Conservation (phyloP, 92 coral and sea anemone species). For the Desmophyllum pertusum region DNA sequence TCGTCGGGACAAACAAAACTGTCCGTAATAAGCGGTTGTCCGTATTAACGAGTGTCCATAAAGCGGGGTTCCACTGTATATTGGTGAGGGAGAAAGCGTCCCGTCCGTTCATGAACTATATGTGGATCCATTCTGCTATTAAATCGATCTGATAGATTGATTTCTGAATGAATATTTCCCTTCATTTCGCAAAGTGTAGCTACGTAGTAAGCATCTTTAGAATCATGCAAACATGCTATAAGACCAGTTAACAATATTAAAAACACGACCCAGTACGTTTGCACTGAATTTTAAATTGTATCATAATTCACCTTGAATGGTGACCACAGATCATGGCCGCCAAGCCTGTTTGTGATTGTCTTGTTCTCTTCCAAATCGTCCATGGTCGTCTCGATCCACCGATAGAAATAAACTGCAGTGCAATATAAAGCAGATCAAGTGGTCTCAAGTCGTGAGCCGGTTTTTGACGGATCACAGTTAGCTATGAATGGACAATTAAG, state of each 20-base stretch:
- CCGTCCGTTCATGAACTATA: too few relatives aligned
- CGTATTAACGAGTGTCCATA: too few relatives aligned
- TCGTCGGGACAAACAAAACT: too few relatives aligned
- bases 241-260: background rate
- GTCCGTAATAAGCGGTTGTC: too few relatives aligned
- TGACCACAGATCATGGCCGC: constrained; percentile 16
- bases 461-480: background rate
- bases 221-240: background rate
- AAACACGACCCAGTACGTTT: background rate
- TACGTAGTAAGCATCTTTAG: background rate
- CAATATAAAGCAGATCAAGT: background rate
- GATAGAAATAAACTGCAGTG: background rate
- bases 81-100: too few relatives aligned
- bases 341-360: background rate
- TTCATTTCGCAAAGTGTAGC: background rate
- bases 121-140: too few relatives aligned
- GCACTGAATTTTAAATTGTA: background rate
- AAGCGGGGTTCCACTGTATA: too few relatives aligned
- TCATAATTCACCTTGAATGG: constrained; percentile 13
- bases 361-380: background rate
- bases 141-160: background rate
- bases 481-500: background rate
- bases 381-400: background rate
- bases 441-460: background rate
- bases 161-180: background rate